Evolutionary conservation across 2,113 vertebrate species (phyloP).

Genomic region (Vicugna pacos): DNA sequence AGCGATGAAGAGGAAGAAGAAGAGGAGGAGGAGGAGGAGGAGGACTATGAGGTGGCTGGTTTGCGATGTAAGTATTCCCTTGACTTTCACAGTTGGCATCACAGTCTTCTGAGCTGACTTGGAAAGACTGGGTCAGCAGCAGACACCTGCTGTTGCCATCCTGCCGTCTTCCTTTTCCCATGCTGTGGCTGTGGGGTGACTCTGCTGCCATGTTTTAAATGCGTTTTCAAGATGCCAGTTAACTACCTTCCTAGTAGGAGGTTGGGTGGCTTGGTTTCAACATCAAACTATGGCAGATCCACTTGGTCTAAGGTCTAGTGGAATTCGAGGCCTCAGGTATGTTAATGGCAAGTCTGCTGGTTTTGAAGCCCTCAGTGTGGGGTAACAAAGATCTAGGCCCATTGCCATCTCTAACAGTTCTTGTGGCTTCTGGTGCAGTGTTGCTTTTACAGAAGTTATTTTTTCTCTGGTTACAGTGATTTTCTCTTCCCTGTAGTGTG

Average conservation of each 20-base stretch:
- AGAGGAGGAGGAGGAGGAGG: conserved; percentile 90
- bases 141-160: accelerated
- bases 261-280: neutral
- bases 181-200: neutral
- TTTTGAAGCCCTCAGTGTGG: neutral
- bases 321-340: neutral
- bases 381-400: neutral
- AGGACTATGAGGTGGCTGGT: conserved; percentile 93
- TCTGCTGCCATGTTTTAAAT: neutral
- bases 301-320: neutral
- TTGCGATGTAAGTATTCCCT: conserved; percentile 92
- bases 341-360: neutral
- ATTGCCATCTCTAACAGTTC: neutral
- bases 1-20: conserved; percentile 90
- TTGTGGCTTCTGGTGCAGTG: neutral
- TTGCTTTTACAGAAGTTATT: neutral
- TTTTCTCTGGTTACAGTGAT: neutral
- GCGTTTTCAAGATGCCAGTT: neutral
- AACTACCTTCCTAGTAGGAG: neutral
- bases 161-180: neutral
- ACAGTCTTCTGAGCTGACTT: neutral
- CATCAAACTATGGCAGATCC: neutral
- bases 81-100: neutral
- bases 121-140: neutral
- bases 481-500: neutral